Evolutionary conservation across 2,888 invertebrate species (phyloP), one percentile per base, ranked within the genome.

Genomic region (Cremastinae sp.): DNA sequence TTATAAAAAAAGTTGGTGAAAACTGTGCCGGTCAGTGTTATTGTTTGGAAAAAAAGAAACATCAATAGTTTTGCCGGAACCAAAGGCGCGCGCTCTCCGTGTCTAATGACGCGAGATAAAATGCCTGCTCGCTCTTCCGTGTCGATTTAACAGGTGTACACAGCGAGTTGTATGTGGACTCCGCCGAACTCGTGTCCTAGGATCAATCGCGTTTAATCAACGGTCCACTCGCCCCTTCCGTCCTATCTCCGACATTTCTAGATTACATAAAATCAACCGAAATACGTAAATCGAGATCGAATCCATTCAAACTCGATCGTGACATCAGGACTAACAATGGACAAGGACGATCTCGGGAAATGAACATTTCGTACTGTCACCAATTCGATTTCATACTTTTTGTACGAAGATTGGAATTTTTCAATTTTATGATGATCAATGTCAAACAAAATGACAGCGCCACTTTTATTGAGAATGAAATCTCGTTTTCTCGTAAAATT

Each of bases 61-160:
- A 58, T 45, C 14, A 61, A 53, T 55, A 62, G 68, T 58, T 45
- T 65, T 47, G 58, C 72, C 76, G 76, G 76, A 75, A 72, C 72
- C 62, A 58, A 72, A 72, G 68, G 68, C 55, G 58, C 51, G 28
- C 51, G 20, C 58, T 51, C 35, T 62, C 61, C 14, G 72, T 58
- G 43, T 45, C 55, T 45, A 72, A 72, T 68, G 72, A 72, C 49
- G 61, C 68, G 75, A 66, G 68, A 75, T 75, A 72, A 75, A 72
- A 51, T 71, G 62, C 16, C 58, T 58, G 56, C 45, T 45, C 68
- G 72, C 22, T 66, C 71, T 49, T 35, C 62, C 64, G 51, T 69
- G 58, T 69, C 73, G 64, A 45, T 73, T 64, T 59, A 59, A 39
- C 61, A 45, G 45, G 55, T 56, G 41, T 66, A 61, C 35, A 16